Evolutionary conservation across 2,888 invertebrate genomes (phyloP), one percentile per base, ranked within the genome.

Genomic region (Urechis unicinctus): DNA sequence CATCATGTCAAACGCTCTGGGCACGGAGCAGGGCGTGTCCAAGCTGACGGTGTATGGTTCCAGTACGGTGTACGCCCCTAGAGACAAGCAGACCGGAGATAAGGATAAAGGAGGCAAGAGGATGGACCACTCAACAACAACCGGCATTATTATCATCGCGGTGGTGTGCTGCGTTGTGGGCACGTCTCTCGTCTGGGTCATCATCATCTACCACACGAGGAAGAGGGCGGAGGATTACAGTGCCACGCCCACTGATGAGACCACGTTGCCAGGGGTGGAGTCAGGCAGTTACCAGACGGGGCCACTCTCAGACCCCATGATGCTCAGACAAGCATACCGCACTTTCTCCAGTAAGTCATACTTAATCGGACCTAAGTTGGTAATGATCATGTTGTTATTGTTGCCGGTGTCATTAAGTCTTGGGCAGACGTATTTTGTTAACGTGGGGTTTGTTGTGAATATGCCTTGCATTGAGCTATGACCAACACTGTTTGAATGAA

Each of bases 141-240:
- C 89, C 57, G 90, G 91, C 53, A 87, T 93, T 61, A 88, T 92
- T 65, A 86, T 93, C 70, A 90, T 94, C 66, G 89, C 90, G 2
- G 88, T 91, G 0, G 89, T 91, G 43, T 89, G 90, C 77, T 90
- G 92, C 79, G 88, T 92, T 52, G 89, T 94, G 21, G 86, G 88
- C n/a, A 93, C 92, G 5, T 91, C 91, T 1, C 83, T 90, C 21
- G 85, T 91, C 52, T 93, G 93, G 92, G 90, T 92, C 50, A 86
- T 91, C 54, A 89, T 92, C 61, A 91, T 91, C 68, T 91, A 90
- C 77, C 88, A 89, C 72, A 89, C 90, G 3, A 82, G 89, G 60
- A 85, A 86, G 77, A 66, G 73, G 9, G 9, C 43, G 48, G 73
- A 73, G 56, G 64, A 73, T 50, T 74, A 74, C 64, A 72, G 71